Percentiles rank a stretch among this genome's conserved stretches.
Evolutionary conservation across 2,888 invertebrate species (phyloP).

Genomic region (Melanostoma mellinum): DNA sequence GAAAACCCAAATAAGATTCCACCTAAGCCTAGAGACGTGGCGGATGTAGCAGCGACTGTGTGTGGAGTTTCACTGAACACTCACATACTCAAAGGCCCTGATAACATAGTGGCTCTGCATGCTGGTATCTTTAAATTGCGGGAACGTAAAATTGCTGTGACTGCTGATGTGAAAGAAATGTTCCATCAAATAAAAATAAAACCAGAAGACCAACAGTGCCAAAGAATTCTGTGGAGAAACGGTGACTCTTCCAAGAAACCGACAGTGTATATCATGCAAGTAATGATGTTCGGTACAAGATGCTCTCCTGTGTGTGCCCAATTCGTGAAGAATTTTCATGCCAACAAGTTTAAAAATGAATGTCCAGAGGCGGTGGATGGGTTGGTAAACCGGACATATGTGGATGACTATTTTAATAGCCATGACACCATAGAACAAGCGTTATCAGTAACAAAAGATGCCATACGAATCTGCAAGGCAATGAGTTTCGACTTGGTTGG

Average conservation of each 20-base stretch:
- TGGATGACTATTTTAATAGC: conserved; percentile 48
- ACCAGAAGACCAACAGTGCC: too few relatives aligned
- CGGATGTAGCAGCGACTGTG: too few relatives aligned
- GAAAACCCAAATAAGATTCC: too few relatives aligned
- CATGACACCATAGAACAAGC: neutral
- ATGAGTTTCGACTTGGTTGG: neutral
- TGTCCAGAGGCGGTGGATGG: neutral
- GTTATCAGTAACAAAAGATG: conserved; percentile 5
- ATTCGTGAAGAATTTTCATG: conserved; percentile 1
- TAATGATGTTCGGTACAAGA: conserved; percentile 28
- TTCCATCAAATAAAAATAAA: too few relatives aligned
- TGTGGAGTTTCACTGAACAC: too few relatives aligned
- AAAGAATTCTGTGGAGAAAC: neutral
- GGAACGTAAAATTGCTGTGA: too few relatives aligned
- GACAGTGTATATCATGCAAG: conserved; percentile 6
- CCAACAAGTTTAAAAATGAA: conserved; percentile 6
- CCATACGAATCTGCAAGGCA: neutral
- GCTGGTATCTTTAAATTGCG: too few relatives aligned
- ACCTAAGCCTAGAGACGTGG: too few relatives aligned
- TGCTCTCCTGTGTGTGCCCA: conserved; percentile 6
- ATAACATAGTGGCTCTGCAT: too few relatives aligned
- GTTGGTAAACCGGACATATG: neutral
- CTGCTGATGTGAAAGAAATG: too few relatives aligned
- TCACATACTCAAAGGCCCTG: too few relatives aligned
- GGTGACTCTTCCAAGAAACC: neutral